A percentile compares a stretch with the other conserved stretches of the same genome.
Conservation (phyloP, 2,888 invertebrate species). For the Coremacera marginata region DNA sequence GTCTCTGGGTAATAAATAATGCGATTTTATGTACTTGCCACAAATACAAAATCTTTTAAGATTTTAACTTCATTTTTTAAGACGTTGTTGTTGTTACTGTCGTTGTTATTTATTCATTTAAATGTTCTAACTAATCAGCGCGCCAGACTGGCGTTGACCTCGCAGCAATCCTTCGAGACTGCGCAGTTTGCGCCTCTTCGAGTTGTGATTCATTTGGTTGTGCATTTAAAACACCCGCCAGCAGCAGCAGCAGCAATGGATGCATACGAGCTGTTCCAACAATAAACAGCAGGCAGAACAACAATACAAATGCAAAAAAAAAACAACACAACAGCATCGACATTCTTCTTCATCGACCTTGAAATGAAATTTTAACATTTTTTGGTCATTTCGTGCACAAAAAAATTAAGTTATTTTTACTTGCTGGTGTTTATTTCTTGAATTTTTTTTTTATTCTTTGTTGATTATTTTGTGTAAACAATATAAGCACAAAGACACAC, state of each 20-base stretch:
- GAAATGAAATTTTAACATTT: slow-evolving; percentile 39
- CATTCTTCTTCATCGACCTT: slow-evolving; percentile 35
- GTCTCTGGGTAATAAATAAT: slow-evolving; percentile 21
- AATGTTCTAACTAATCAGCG: slow-evolving; percentile 38
- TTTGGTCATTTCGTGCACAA: neutral
- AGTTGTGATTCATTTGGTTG: neutral
- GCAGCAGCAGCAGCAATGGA: neutral
- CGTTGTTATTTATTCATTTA: slow-evolving; percentile 22
- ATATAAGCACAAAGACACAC: neutral
- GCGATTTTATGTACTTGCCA: slow-evolving; percentile 17
- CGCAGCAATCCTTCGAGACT: neutral
- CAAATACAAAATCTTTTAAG: neutral
- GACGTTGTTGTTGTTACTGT: neutral
- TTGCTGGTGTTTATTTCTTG: neutral
- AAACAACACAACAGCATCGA: neutral
- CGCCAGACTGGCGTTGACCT: slow-evolving; percentile 45
- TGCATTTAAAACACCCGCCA: neutral
- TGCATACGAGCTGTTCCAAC: neutral
- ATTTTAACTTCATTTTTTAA: neutral
- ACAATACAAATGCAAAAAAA: neutral
- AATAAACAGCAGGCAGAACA: neutral
- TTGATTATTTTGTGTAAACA: slow-evolving; percentile 14
- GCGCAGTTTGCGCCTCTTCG: neutral
- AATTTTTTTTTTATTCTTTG: neutral
- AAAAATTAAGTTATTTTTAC: too few relatives aligned